Base-by-base conservation (phyloP, 2,797 vertebrate species). In the Taenioides sp. region DNA sequence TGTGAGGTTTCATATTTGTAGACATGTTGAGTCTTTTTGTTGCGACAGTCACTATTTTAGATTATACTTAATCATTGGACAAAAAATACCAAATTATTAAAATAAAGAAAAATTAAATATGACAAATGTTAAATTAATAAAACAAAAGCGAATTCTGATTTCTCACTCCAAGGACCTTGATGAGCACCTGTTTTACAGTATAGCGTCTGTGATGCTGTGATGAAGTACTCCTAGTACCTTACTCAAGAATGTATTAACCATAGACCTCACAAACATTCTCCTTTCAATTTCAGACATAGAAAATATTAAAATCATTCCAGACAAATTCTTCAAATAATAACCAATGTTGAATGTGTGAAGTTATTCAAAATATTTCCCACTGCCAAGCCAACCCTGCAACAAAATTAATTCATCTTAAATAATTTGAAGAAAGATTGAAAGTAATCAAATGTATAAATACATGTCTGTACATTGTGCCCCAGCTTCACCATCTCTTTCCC, bases 1-100 rank as follows among this genome's bases (percentile, higher is more conserved):
- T 80, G 75, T 72, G 47, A 72, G 25, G 54, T 81, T 77, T 70
- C 72, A 72, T 61, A 77, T 73, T 77, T 70, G 60, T 75, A 75
- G 76, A 73, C 28, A 55, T n/a, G n/a, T n/a, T 61, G 40, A 43
- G 40, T 43, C 40, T 22, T 37, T 37, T 37, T 22, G 57, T 58
- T 12, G 11, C 22, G 1, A 7, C 22, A 1, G 9, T 23, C 22
- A 23, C 22, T 57, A 25, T 57, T 57, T 57, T 52, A 52, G 20
- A 52, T 52, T 52, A n/a, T 7, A n/a, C 7, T 7, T 4, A n/a
- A n/a, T 23, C 52, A 55, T 55, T 55, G n/a, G 11, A 12, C 2
- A 55, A 50, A 50, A 20, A 52, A 52, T n/a, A n/a, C 20, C 50
- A 52, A 5, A n/a, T n/a, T 5, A 52, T 7, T 50, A 34, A 31